Conservation (phyloP, 2,113 vertebrate species). For the Galeopterus variegatus region DNA sequence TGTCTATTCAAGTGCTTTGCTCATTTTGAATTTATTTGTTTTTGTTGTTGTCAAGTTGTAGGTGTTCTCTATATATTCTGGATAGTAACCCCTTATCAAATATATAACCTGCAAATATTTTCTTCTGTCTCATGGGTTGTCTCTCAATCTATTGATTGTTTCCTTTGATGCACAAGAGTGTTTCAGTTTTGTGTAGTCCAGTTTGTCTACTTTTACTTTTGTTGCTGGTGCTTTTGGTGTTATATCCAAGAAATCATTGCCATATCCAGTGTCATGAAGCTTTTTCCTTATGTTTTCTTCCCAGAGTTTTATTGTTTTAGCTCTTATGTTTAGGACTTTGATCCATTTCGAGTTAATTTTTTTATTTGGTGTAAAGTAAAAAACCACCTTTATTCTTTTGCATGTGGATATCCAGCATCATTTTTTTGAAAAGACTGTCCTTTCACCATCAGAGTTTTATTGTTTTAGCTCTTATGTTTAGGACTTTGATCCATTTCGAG, state of each 20-base stretch:
- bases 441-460: background rate
- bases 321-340: background rate
- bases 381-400: background rate
- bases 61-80: background rate
- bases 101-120: background rate
- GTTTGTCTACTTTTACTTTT: background rate
- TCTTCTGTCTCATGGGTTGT: background rate
- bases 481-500: background rate
- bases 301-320: background rate
- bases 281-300: background rate
- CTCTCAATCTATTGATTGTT: background rate
- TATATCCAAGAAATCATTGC: background rate
- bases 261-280: background rate
- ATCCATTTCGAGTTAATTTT: background rate
- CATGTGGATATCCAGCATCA: background rate
- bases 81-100: background rate
- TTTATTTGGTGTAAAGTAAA: background rate
- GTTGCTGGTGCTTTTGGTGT: background rate
- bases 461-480: background rate
- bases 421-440: background rate
- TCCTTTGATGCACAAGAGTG: background rate
- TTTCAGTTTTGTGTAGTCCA: background rate
- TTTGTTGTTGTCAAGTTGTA: background rate
- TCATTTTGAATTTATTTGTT: background rate
- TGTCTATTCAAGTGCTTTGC: background rate